Evolutionary conservation across 2,888 invertebrate genomes (phyloP).

Genomic region (Aplocera efformata): DNA sequence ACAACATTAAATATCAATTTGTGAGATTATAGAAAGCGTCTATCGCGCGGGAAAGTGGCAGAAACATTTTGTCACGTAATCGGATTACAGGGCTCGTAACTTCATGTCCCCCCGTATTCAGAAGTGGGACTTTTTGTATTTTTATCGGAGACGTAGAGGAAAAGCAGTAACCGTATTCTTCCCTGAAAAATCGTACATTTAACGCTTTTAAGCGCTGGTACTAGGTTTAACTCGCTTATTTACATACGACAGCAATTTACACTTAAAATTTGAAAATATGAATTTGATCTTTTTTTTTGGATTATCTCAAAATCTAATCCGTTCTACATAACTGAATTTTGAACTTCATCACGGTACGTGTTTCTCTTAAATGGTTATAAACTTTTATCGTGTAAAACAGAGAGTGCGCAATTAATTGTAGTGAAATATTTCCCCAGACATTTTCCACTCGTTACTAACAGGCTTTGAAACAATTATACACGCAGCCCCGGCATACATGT

Average conservation of each 20-base stretch:
- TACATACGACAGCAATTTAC: no score
- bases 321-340: no score
- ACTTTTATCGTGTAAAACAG: conserved; percentile 3
- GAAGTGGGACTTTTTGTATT: conserved; percentile 26
- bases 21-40: conserved; percentile 44
- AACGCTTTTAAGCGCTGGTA: conserved; percentile 1
- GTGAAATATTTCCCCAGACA: conserved; percentile 13
- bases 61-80: conserved; percentile 56
- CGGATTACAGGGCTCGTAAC: conserved; percentile 51
- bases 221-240: no score
- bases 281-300: no score
- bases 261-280: no score
- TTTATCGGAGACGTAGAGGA: conserved; percentile 27
- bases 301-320: no score
- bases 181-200: conserved; percentile 14
- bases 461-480: conserved; percentile 21
- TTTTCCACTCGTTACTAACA: conserved; percentile 16
- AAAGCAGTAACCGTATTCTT: conserved; percentile 14
- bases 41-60: conserved; percentile 32
- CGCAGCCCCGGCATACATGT: conserved; percentile 20
- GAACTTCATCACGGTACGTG: no score
- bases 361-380: conserved; percentile 1
- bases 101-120: conserved; percentile 36
- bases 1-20: conserved; percentile 49
- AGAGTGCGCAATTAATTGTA: conserved; percentile 10